Evolutionary conservation across 2,888 invertebrate genomes (phyloP).

Genomic region (Dasypolia templi): DNA sequence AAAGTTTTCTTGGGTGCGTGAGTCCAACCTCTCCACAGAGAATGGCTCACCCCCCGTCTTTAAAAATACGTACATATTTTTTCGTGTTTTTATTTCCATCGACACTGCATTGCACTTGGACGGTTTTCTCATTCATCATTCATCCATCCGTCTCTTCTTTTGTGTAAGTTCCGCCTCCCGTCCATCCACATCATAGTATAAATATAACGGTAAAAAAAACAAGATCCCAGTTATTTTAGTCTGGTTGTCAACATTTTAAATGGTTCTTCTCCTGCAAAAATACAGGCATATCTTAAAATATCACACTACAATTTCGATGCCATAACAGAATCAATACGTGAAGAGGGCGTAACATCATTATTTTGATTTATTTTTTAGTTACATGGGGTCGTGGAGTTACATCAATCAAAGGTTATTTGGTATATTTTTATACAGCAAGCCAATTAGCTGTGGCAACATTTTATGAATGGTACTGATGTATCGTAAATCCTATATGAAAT

Average conservation of each 20-base stretch:
- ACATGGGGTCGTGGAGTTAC: not conserved
- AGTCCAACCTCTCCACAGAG: no score
- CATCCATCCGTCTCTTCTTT: not conserved
- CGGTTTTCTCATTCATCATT: not conserved
- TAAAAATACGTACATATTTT: no score
- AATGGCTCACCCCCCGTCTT: no score
- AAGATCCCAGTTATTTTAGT: not conserved
- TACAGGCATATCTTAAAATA: not conserved
- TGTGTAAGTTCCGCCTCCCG: not conserved
- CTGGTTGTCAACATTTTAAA: not conserved
- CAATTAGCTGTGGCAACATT: not conserved
- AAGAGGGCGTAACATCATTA: conserved; percentile 29
- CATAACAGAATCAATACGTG: conserved; percentile 1
- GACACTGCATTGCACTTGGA: no score
- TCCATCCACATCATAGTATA: not conserved
- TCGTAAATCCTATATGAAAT: not conserved
- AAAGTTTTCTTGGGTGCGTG: no score
- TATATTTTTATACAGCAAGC: not conserved
- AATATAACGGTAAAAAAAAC: not conserved
- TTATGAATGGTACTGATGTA: not conserved
- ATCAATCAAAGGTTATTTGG: conserved; percentile 30
- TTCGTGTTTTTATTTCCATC: no score
- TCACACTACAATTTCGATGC: conserved; percentile 4
- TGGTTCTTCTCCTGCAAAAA: not conserved
- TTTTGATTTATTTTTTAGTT: conserved; percentile 43